phyloP scores from a whole-genome alignment of 64 coral and sea anemone species.

The Dendronephthya gigantea region DNA sequence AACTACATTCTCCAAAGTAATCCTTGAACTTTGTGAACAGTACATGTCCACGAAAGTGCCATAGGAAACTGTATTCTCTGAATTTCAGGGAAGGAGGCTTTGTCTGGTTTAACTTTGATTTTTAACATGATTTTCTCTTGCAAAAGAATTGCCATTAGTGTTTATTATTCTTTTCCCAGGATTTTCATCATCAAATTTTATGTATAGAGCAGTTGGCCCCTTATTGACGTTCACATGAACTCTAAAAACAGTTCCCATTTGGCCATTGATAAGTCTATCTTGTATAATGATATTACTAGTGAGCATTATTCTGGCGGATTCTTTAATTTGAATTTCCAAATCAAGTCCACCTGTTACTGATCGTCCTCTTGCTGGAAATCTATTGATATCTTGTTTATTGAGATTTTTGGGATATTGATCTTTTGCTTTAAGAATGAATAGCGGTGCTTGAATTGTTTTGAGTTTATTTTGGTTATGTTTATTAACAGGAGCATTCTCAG shows the following conservation, averaged over 20 bases:
- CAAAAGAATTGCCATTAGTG: neutral
- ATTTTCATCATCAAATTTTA: conserved; percentile 46
- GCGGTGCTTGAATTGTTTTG: neutral
- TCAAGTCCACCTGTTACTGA: conserved; percentile 48
- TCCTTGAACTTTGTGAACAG: conserved; percentile 45
- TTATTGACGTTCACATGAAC: neutral
- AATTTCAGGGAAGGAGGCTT: conserved; percentile 49
- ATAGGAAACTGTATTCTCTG: conserved; percentile 42
- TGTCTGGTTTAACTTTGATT: conserved; percentile 13
- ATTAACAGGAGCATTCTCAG: conserved; percentile 37
- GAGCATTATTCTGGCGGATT: conserved; percentile 33
- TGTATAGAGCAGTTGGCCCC: neutral
- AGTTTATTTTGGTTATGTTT: conserved; percentile 23
- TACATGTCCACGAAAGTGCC: conserved; percentile 32
- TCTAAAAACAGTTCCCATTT: conserved; percentile 33
- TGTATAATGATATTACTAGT: conserved; percentile 28
- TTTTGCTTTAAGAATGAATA: conserved; percentile 18
- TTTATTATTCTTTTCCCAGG: conserved; percentile 17
- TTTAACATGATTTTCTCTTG: conserved; percentile 11
- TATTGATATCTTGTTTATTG: conserved; percentile 33
- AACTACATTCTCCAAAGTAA: conserved; percentile 27
- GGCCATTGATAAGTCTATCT: conserved; percentile 55
- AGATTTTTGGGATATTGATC: conserved; percentile 39
- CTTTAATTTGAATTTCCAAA: conserved; percentile 38
- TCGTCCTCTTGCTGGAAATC: conserved; percentile 26